Evolutionary conservation across 2,797 vertebrate genomes (phyloP).

Genomic region (Miopithecus talapoin): DNA sequence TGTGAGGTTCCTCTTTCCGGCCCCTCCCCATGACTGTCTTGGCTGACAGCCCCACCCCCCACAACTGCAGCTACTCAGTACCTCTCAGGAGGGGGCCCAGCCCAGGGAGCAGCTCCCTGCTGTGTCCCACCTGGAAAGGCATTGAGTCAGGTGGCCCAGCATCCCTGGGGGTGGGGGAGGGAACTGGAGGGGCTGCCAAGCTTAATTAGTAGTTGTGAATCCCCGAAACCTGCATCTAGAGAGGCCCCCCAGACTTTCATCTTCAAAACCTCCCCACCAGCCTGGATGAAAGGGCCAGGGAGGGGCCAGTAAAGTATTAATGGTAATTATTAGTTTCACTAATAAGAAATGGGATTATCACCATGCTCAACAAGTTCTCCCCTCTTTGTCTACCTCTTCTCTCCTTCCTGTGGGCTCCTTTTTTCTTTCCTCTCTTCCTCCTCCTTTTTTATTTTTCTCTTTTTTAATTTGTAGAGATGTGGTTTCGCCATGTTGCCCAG

Average conservation of each 20-base stretch:
- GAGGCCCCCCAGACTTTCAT: slow-evolving; percentile 56
- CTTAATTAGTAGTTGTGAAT: slow-evolving; percentile 63
- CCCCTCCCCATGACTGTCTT: not conserved
- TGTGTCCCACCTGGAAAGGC: slow-evolving; percentile 42
- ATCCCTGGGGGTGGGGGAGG: not conserved
- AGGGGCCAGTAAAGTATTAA: slow-evolving; percentile 45
- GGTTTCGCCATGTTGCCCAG: not conserved
- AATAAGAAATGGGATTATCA: slow-evolving; percentile 62
- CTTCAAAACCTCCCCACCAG: slow-evolving; percentile 62
- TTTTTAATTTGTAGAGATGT: not conserved
- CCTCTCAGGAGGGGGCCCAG: not conserved
- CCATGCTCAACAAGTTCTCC: not conserved
- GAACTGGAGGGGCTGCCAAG: slow-evolving; percentile 37
- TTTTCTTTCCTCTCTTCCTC: not conserved
- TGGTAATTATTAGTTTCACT: slow-evolving; percentile 72
- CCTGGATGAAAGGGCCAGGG: slow-evolving; percentile 66
- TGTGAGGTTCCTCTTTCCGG: slow-evolving; percentile 30
- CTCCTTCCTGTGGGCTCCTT: not conserved
- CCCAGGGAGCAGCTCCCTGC: not conserved
- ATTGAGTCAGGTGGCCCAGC: not conserved
- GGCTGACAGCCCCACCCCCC: not conserved
- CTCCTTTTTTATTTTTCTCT: not conserved
- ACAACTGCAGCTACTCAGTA: not conserved
- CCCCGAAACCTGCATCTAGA: slow-evolving; percentile 41
- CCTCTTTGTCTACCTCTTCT: not conserved